These are phyloP conservation scores for Caenorhabditis sp. DNA, from an alignment of 2,888 invertebrate genomes.

Conservation along the genomic window DNA sequence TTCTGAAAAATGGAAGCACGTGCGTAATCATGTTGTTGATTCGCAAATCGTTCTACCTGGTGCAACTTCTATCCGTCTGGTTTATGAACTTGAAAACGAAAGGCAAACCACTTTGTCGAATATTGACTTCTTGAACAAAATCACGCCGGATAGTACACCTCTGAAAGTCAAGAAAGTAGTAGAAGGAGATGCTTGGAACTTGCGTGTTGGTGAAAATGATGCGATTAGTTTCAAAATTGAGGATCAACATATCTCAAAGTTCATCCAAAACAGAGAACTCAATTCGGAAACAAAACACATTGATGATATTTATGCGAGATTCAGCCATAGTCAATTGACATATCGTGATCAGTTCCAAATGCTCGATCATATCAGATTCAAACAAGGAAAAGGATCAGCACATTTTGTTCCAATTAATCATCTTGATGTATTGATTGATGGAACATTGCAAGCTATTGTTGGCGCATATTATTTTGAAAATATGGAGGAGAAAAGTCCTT, in stretches of 20 bases:
- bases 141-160: slow-evolving; percentile 24
- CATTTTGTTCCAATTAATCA: slow-evolving; percentile 27
- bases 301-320: slow-evolving; percentile 43
- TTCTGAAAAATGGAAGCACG: slow-evolving; percentile 38
- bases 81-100: slow-evolving; percentile 21
- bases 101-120: slow-evolving; percentile 11
- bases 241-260: not conserved
- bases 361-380: slow-evolving; percentile 18
- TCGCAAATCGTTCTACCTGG: slow-evolving; percentile 49
- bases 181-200: slow-evolving; percentile 10
- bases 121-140: slow-evolving; percentile 46
- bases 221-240: slow-evolving; percentile 28
- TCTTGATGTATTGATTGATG: slow-evolving; percentile 51
- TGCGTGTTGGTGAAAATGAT: slow-evolving; percentile 23
- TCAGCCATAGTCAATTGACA: slow-evolving; percentile 25
- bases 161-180: slow-evolving; percentile 19
- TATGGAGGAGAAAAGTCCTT: slow-evolving; percentile 34
- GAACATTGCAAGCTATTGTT: slow-evolving; percentile 45
- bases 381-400: slow-evolving; percentile 35
- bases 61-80: slow-evolving; percentile 43
- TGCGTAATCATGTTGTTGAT: slow-evolving; percentile 49
- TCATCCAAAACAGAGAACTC: slow-evolving; percentile 12
- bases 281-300: slow-evolving; percentile 18
- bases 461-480: slow-evolving; percentile 38
- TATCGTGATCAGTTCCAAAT: slow-evolving; percentile 42